Evolutionary conservation across 2,797 vertebrate species (phyloP).

Genomic region (Manis crassicaudata): DNA sequence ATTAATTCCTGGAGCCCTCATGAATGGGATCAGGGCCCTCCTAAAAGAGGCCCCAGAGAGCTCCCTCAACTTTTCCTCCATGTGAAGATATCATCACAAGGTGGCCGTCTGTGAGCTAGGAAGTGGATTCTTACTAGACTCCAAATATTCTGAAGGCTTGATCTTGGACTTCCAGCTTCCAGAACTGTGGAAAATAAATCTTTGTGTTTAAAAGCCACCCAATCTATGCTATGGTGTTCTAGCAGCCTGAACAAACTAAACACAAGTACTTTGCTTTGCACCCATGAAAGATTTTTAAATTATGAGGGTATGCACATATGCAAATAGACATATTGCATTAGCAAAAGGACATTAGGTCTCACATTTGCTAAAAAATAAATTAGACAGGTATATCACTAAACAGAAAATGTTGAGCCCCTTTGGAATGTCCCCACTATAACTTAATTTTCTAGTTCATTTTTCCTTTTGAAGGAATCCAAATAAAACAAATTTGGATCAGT

Average conservation of each 20-base stretch:
- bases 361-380: constrained; percentile 45
- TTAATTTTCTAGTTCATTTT: constrained; percentile 38
- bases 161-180: neutral
- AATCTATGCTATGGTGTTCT: neutral
- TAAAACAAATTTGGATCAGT: neutral
- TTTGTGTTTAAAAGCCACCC: neutral
- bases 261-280: neutral
- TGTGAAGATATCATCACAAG: neutral
- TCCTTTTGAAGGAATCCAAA: constrained; percentile 28
- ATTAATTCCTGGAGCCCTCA: neutral
- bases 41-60: neutral
- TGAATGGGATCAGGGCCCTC: neutral
- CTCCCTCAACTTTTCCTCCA: neutral
- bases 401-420: neutral
- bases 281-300: neutral
- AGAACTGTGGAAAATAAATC: neutral
- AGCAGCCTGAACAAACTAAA: neutral
- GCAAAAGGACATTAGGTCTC: neutral
- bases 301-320: neutral
- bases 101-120: neutral
- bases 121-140: neutral
- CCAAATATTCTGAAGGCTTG: neutral
- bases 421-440: neutral
- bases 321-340: neutral
- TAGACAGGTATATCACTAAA: neutral